phyloP scores from a whole-genome alignment of 2,888 invertebrate species.

The Nephrotoma flavescens region DNA sequence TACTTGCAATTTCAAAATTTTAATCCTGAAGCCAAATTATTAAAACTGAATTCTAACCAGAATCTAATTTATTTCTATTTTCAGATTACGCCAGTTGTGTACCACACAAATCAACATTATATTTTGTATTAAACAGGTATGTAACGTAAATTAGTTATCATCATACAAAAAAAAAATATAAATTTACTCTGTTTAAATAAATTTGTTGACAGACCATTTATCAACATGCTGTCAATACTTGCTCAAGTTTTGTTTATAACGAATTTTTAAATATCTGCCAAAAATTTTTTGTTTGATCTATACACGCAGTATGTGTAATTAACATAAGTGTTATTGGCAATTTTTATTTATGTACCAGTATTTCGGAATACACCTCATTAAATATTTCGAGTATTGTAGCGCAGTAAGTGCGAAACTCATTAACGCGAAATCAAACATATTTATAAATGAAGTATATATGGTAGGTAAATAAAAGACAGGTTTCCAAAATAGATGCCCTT shows the following conservation, averaged over 20 bases:
- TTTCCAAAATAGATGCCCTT: too few species aligned
- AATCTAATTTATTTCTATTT: not conserved
- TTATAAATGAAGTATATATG: not conserved
- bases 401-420: not conserved
- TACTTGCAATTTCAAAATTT: too few species aligned
- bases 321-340: not conserved
- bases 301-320: not conserved
- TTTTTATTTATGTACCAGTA: not conserved
- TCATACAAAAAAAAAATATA: not conserved
- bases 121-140: not conserved
- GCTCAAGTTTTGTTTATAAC: not conserved
- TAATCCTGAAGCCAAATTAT: too few species aligned
- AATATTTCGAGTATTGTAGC: not conserved
- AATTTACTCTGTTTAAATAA: not conserved
- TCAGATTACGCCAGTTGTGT: not conserved
- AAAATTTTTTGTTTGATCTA: not conserved
- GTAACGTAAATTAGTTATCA: not conserved
- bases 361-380: not conserved
- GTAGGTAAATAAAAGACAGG: too few species aligned
- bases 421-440: not conserved
- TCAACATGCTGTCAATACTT: not conserved
- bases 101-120: not conserved
- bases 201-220: not conserved
- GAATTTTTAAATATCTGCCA: not conserved
- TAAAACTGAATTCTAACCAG: too few species aligned